Base-by-base conservation (phyloP, 2,888 invertebrate genomes). In the Rotaria macrura region DNA sequence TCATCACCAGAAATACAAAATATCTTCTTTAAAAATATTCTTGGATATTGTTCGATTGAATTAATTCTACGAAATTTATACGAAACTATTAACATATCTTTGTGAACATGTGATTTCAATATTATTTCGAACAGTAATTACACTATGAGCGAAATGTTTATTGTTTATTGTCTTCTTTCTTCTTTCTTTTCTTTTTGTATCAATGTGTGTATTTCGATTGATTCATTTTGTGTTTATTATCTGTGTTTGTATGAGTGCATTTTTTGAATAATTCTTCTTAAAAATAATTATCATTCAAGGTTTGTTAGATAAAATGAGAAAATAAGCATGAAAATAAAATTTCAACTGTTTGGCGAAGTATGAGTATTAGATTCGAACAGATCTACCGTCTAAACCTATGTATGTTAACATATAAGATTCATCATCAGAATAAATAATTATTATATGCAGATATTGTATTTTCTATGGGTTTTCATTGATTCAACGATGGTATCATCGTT, bases 41-140 rank as follows among this genome's bases (percentile, higher is more conserved):
- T 79, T 14, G 43, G 79, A 7, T 79, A 79, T 43, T 79, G 79
- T 79, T 79, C 79, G 6, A 79, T 79, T n/a, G 79, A 79, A 79
- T 25, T 43, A n/a, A 79, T 79, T 43, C 43, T 79, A 79, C 79
- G 79, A 43, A 79, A 79, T 43, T 43, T 79, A 43, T 79, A 79
- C n/a, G 79, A 79, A 79, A 79, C 79, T 14, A 79, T 79, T 43
- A 79, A 25, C 4, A 9, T 25, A 43, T 43, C 40, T 14, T 72
- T 17, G n/a, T 72, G 2, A 38, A 38, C 6, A 10, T 25, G 1
- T 38, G 10, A 23, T 38, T 25, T 25, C 2, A 5, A 43, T 25
- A 25, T 38, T 1, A 72, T 43, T 43, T 9, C n/a, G 79, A 79
- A 79, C 79, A 79, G 79, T 79, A 79, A 40, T 23, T n/a, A n/a